Evolutionary conservation across 2,888 invertebrate genomes (phyloP), one percentile per base, ranked within the genome.

Genomic region (Lasioglossum calceatum): DNA sequence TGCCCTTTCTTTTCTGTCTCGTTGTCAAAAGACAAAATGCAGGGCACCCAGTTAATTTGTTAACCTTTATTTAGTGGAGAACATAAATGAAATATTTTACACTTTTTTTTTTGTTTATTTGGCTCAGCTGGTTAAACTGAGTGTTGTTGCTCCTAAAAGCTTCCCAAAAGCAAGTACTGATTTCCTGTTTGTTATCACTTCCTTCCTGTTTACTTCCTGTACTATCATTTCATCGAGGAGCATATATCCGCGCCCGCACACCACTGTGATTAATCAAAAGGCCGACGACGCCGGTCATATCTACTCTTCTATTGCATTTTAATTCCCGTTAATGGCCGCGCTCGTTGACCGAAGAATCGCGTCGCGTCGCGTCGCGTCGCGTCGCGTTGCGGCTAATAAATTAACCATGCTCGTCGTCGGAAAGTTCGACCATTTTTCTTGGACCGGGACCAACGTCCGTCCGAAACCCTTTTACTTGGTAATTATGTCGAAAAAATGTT

Each of bases 261-360:
- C 64, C 5, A 7, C 7, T 72, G 84, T 87, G 91, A 92, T 93
- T 92, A 91, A 93, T 93, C 90, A 89, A 89, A 91, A 88, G 86
- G 78, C 73, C 80, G 84, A 82, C 77, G 85, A 83, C 75, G 72
- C 77, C 64, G 79, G 23, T 80, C 77, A 50, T 47, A 72, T 82
- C 82, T 76, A 84, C 50, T 67, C 81, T 82, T 85, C 67, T 47
- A 82, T 79, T 76, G 82, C 75, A 76, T 87, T 87, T 87, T 85
- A 85, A 87, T 85, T 85, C 76, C 14, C 27, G 74, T 81, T 81
- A 84, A 86, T 84, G 71, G 70, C 72, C 64, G 72, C 71, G 58
- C 64, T 83, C 79, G 71, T 79, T 64, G 76, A 72, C 73, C 64
- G 50, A 77, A 14, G 54, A 67, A 77, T 77, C 77, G 67, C 42